Evolutionary conservation across 2,113 vertebrate species (phyloP).

Genomic region (Heptranchias perlo): DNA sequence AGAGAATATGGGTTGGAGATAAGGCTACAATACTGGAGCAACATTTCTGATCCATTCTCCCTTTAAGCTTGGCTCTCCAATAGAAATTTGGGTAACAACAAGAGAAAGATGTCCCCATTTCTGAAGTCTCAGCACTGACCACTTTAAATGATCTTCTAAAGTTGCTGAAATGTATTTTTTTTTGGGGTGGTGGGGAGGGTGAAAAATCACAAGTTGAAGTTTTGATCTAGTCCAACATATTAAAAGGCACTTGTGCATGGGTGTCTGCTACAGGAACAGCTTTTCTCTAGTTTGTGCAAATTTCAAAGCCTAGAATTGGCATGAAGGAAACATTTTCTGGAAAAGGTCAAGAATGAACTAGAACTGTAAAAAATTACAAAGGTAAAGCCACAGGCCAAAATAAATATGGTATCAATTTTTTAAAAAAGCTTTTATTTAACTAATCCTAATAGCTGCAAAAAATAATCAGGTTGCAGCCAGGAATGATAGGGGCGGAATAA

Average conservation of each 20-base stretch:
- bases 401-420: too few species aligned
- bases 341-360: background rate
- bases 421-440: background rate
- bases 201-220: background rate
- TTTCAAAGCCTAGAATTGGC: background rate
- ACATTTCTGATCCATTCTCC: background rate
- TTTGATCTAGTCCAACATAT: background rate
- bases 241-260: background rate
- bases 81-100: background rate
- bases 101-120: background rate
- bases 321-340: background rate
- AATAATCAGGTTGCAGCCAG: background rate
- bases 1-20: background rate
- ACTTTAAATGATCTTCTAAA: background rate
- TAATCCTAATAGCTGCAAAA: background rate
- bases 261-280: background rate
- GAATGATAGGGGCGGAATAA: background rate
- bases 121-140: background rate
- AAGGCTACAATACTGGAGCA: background rate
- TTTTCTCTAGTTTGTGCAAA: background rate
- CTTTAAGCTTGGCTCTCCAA: too few species aligned
- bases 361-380: background rate
- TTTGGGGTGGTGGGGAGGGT: background rate
- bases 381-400: background rate
- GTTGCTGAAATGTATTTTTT: background rate